phyloP scores from a whole-genome alignment of 2,113 vertebrate species.

The Nansenia antarctica region DNA sequence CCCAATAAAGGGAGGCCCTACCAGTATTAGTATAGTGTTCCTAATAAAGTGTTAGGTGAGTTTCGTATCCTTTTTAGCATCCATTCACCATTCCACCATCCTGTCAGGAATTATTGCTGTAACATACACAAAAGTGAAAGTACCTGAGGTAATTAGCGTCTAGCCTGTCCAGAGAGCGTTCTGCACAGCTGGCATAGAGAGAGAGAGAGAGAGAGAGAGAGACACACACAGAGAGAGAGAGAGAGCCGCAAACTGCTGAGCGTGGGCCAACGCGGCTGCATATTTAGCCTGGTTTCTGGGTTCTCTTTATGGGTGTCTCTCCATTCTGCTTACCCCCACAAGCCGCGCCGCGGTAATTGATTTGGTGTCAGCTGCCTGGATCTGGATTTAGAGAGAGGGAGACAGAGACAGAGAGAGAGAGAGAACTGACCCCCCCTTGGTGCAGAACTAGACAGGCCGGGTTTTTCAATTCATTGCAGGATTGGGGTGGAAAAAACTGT shows the following conservation, averaged over 20 bases:
- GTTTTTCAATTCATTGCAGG: constrained; percentile 61
- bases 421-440: constrained; percentile 56
- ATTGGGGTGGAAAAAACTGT: constrained; percentile 22
- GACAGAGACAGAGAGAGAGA: no score
- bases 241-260: constrained; percentile 51
- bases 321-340: constrained; percentile 64
- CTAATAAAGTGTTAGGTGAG: no score
- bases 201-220: constrained; percentile 10
- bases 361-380: constrained; percentile 66
- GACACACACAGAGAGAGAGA: constrained; percentile 5
- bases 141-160: not conserved
- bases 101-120: not conserved
- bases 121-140: not conserved
- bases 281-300: constrained; percentile 54
- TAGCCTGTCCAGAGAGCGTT: constrained; percentile 13
- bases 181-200: constrained; percentile 33
- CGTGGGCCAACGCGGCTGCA: constrained; percentile 29
- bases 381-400: no score
- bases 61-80: not conserved
- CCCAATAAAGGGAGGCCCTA: no score
- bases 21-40: no score
- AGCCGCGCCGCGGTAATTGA: constrained; percentile 63
- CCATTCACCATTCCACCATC: not conserved
- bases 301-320: constrained; percentile 52
- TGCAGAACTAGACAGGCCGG: constrained; percentile 51